Percentiles rank a stretch among this genome's conserved stretches.
phyloP scores from a whole-genome alignment of 2,797 vertebrate species.

The Centroberyx gerrardi region DNA sequence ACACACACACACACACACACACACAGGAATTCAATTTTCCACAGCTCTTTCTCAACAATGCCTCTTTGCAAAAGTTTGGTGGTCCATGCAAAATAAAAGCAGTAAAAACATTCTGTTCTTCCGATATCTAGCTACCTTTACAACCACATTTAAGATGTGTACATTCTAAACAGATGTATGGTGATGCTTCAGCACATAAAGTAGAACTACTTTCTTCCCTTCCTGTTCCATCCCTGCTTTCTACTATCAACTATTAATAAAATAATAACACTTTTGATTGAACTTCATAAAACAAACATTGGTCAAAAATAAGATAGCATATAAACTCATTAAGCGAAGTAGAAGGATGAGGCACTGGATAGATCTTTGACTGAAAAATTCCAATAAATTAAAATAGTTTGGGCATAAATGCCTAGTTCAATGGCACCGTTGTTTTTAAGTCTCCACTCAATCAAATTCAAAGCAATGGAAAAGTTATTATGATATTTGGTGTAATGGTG shows the following conservation, averaged over 20 bases:
- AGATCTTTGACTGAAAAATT: not conserved
- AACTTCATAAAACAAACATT: not conserved
- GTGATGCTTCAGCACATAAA: constrained; percentile 3
- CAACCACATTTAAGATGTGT: constrained; percentile 2
- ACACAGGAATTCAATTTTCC: constrained; percentile 48
- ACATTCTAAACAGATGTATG: constrained; percentile 26
- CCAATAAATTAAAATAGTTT: not conserved
- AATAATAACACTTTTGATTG: not conserved
- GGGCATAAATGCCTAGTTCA: not conserved
- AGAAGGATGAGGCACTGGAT: too few species aligned
- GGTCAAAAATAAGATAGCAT: not conserved
- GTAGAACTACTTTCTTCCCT: not conserved
- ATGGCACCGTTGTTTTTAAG: not conserved
- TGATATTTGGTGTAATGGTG: not conserved
- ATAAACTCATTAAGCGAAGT: not conserved
- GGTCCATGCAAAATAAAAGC: constrained; percentile 19
- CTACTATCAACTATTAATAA: not conserved
- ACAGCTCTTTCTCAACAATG: constrained; percentile 19
- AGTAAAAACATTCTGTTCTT: constrained; percentile 8
- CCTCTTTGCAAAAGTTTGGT: constrained; percentile 31
- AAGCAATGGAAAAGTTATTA: not conserved
- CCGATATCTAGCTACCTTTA: constrained; percentile 12
- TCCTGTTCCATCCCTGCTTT: not conserved
- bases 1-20: constrained; percentile 26
- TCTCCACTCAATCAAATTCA: not conserved